Evolutionary conservation across 2,888 invertebrate species (phyloP).

Genomic region (Scaptomyza polygonia): DNA sequence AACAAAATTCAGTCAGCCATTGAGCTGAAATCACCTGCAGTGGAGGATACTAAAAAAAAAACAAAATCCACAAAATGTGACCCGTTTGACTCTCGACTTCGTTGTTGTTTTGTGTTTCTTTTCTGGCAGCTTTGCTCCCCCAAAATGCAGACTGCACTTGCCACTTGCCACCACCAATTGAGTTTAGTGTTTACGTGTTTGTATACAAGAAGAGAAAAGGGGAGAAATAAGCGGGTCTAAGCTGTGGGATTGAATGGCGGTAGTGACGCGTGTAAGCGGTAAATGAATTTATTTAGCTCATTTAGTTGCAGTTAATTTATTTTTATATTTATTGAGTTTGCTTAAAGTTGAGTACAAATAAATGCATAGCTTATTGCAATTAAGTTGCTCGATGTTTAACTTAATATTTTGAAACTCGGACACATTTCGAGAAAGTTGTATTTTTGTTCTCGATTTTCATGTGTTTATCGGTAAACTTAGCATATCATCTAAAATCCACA

Average conservation of each 20-base stretch:
- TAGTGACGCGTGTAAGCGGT: constrained; percentile 65
- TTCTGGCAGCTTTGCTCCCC: constrained; percentile 29
- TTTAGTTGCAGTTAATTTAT: constrained; percentile 71
- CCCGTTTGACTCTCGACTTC: constrained; percentile 33
- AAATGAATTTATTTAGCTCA: constrained; percentile 77
- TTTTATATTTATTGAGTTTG: constrained; percentile 76
- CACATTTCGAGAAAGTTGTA: neutral
- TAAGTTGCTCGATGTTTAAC: neutral
- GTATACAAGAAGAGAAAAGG: neutral
- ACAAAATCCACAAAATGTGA: constrained; percentile 27
- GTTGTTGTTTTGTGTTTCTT: neutral
- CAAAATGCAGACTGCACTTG: constrained; percentile 35
- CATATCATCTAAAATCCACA: constrained; percentile 47
- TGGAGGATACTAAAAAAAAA: constrained; percentile 1
- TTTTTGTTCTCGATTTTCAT: neutral
- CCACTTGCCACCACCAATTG: constrained; percentile 53
- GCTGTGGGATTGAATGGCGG: constrained; percentile 30
- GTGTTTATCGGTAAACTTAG: constrained; percentile 1
- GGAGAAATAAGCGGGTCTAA: neutral
- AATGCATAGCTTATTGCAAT: too few relatives aligned
- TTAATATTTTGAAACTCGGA: too few relatives aligned
- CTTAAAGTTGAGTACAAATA: neutral
- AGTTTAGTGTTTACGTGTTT: constrained; percentile 68
- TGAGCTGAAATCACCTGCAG: constrained; percentile 57
- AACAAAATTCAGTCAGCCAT: constrained; percentile 35